Evolutionary conservation across 2,113 vertebrate species (phyloP).

Genomic region (Caranx ignobilis): DNA sequence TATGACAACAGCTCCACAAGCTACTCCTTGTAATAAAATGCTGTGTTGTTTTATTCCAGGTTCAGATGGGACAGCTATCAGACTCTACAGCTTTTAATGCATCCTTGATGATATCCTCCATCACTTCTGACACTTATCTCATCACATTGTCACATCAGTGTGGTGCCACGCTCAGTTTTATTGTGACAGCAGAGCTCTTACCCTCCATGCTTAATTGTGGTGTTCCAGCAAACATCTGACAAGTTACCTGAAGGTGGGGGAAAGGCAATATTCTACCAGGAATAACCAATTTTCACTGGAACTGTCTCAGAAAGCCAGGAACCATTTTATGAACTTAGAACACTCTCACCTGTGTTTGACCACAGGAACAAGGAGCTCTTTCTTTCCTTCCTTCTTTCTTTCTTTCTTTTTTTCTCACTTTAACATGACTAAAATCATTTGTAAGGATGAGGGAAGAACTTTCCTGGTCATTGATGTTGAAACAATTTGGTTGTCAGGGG

Average conservation of each 20-base stretch:
- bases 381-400: too few relatives aligned
- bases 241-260: neutral
- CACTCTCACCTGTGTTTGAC: too few relatives aligned
- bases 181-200: constrained; percentile 5
- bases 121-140: constrained; percentile 5
- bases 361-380: too few relatives aligned
- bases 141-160: constrained; percentile 29
- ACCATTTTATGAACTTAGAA: neutral
- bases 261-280: too few relatives aligned
- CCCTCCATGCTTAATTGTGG: neutral
- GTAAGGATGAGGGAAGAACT: neutral
- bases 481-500: neutral
- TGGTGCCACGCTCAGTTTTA: neutral
- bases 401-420: too few relatives aligned
- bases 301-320: neutral
- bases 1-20: neutral
- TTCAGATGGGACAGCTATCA: constrained; percentile 1
- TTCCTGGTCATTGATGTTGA: neutral
- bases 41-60: neutral
- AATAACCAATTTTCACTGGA: too few relatives aligned
- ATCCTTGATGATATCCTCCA: constrained; percentile 16
- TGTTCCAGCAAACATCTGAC: neutral
- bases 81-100: constrained; percentile 4
- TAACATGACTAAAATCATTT: neutral
- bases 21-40: neutral